Base-by-base conservation (phyloP, 1,140 invertebrate species). In the Vanessa tameamea region DNA sequence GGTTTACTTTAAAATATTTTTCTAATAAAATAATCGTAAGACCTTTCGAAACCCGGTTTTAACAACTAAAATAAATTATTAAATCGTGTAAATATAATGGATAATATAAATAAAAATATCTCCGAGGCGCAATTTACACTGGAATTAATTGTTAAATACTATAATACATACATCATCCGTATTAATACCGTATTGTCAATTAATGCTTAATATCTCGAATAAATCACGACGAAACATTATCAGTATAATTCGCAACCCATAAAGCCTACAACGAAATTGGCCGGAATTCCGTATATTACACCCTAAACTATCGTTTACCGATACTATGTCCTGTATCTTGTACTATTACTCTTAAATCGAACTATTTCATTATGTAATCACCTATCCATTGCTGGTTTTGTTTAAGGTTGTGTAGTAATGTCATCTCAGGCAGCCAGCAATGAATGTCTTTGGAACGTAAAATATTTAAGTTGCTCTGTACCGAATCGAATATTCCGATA, bases 291-390 rank as follows among this genome's bases (percentile, higher is more conserved):
- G 75, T 83, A 85, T 85, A 90, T 85, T 85, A 83, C 73, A 78
- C 80, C 82, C 78, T 84, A 87, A 90, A 88, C 85, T 90, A 87
- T 88, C 82, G 79, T 82, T 85, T 84, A 75, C 82, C 83, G 76
- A 82, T 80, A 80, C 77, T 73, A 47, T 8, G 61, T 74, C 64
- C 26, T 51, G 26, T 23, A 13, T 59, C 51, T 64, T 64, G 51
- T 16, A 65, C 23, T 65, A 53, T 26, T 53, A 26, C 50, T 43
- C 47, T 61, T 50, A 53, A 51, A 37, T 43, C 47, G 55, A 68
- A 15, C 26, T 14, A 68, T 20, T 20, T 16, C 5, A 50, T 47
- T 31, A 48, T 20, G 7, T 12, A 12, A 14, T 63, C 9, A 23
- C 9, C 3, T 6, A 75, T 84, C 71, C 79, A 81, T 80, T 82